Evolutionary conservation across 2,797 vertebrate genomes (phyloP).

Genomic region (Platyrinchus mystaceus): DNA sequence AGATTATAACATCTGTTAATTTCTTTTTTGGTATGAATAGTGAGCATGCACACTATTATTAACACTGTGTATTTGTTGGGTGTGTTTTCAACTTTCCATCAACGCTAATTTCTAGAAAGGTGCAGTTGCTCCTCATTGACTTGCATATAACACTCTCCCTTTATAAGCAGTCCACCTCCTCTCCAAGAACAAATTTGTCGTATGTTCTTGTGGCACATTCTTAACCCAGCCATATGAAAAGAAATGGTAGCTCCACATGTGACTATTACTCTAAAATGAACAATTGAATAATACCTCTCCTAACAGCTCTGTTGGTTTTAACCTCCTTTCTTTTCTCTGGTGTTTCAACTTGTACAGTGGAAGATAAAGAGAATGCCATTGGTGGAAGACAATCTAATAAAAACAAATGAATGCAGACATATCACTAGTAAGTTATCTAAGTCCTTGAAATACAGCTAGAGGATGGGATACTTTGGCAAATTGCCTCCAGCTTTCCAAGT

Average conservation of each 20-base stretch:
- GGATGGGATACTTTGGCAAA: background rate
- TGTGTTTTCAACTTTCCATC: background rate
- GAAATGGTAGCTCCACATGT: background rate
- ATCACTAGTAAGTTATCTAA: background rate
- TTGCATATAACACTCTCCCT: background rate
- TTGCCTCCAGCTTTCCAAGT: background rate
- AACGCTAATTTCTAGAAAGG: background rate
- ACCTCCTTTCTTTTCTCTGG: background rate
- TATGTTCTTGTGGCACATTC: background rate
- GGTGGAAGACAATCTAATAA: background rate
- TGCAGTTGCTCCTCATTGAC: background rate
- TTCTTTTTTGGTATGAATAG: background rate
- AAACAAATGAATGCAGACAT: background rate
- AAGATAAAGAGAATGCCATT: background rate
- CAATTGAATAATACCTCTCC: background rate
- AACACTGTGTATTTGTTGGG: background rate
- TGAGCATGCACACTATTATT: background rate
- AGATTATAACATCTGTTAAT: background rate
- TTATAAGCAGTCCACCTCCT: background rate
- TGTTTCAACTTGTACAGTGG: fast-evolving
- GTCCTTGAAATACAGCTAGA: background rate
- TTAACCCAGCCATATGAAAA: background rate
- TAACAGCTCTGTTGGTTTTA: background rate
- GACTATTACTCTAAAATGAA: background rate
- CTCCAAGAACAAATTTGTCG: background rate